Base-by-base conservation (phyloP, 2,797 vertebrate species). In the Gallinago solitaria region DNA sequence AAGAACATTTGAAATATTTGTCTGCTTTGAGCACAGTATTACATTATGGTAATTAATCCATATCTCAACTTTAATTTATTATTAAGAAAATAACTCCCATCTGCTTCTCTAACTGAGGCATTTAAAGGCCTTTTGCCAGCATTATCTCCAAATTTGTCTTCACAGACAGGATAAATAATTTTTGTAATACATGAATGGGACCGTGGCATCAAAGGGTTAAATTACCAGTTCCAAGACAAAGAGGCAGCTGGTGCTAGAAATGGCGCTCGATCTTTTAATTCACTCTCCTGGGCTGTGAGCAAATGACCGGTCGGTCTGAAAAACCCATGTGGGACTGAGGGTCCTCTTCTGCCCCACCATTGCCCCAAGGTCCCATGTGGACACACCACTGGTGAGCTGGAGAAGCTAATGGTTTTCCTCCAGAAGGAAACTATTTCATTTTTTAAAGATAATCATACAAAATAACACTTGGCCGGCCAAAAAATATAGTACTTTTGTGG, bases 221-320 rank as follows among this genome's bases (percentile, higher is more conserved):
- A 83, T 32, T 57, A 75, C 32, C 32, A 67, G 15, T 59, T 78
- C n/a, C 54, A 41, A 88, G 51, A 33, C 8, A 76, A 89, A 78
- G 6, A 50, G 39, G 21, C 65, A 74, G 60, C 77, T 71, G 6
- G 0, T 37, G 50, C 41, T 73, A 27, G 63, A 61, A 93, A 41
- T 65, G 1, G 2, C 48, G 27, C 16, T 27, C 0, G 0, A 8
- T 16, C 33, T 81, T 30, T 48, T 53, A 4, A 39, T 39, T 60
- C 64, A 8, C 25, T 11, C 30, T 57, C 18, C 32, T n/a, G 24
- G 9, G 28, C 7, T 48, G 89, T 50, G 21, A 82, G 33, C 28
- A 57, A 61, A 78, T 69, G 56, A 73, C 13, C 39, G 35, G 48
- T 87, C 41, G 48, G 43, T 79, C 57, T 57, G 89, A 75, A 83